Evolutionary conservation across 1,140 invertebrate species (phyloP).

Genomic region (Micrasema minimum): DNA sequence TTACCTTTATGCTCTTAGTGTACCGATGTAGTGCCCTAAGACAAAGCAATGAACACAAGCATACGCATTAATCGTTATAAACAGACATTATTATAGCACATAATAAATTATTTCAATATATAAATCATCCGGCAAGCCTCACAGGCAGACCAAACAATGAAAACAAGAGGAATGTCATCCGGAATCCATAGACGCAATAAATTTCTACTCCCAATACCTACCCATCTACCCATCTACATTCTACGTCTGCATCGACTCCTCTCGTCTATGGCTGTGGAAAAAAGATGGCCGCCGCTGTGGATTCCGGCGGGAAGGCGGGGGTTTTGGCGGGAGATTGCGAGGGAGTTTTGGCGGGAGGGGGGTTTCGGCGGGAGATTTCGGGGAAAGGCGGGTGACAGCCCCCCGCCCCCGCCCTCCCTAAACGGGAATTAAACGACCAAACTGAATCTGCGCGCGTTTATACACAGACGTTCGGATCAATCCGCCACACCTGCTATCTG

Average conservation of each 20-base stretch:
- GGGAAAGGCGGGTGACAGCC: background rate
- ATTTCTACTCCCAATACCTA: slow-evolving; percentile 6
- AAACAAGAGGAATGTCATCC: slow-evolving; percentile 5
- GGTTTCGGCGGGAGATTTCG: background rate
- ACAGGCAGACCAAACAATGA: background rate
- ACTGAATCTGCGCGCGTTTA: slow-evolving; percentile 53
- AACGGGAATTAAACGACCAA: slow-evolving; percentile 54
- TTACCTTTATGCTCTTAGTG: no score
- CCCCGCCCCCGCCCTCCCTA: slow-evolving; percentile 47
- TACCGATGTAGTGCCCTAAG: no score
- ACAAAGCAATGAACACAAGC: no score
- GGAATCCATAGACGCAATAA: slow-evolving; percentile 29
- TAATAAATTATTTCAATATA: no score
- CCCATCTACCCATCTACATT: slow-evolving; percentile 21
- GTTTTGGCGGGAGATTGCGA: background rate
- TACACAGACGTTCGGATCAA: slow-evolving; percentile 50
- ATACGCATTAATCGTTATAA: no score
- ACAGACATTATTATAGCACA: no score
- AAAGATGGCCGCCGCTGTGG: slow-evolving; percentile 51
- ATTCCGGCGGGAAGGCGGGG: slow-evolving; percentile 18
- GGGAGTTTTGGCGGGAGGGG: background rate
- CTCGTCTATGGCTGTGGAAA: slow-evolving; percentile 44
- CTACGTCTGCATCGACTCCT: background rate
- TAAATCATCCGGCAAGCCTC: background rate
- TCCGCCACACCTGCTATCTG: slow-evolving; percentile 51